Conservation (phyloP, 1,140 invertebrate genomes). For the Antheraea pernyi region DNA sequence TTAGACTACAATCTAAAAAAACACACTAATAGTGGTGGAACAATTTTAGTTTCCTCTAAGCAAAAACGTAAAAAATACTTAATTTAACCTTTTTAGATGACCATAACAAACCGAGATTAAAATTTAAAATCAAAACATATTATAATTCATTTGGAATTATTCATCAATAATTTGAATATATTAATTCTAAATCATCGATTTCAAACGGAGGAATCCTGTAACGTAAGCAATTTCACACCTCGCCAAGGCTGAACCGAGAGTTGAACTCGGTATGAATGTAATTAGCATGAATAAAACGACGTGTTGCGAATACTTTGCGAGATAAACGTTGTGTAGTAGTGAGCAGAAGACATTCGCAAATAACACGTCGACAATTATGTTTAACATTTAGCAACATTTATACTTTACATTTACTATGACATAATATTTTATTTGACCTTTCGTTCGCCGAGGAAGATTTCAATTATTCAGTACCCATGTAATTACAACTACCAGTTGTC, state of each 20-base stretch:
- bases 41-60: too few species aligned
- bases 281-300: slow-evolving; percentile 45
- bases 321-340: slow-evolving; percentile 23
- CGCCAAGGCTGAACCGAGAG: slow-evolving; percentile 33
- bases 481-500: background rate
- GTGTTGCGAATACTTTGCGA: slow-evolving; percentile 37
- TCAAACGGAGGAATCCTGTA: background rate
- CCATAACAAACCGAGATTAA: too few species aligned
- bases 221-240: slow-evolving; percentile 11
- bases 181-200: background rate
- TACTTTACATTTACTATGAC: background rate
- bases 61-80: too few species aligned
- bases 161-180: too few species aligned
- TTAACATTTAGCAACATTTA: too few species aligned
- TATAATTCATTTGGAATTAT: too few species aligned
- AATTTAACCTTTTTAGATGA: too few species aligned
- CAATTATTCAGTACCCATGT: background rate
- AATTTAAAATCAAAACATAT: too few species aligned
- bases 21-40: too few species aligned
- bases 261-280: slow-evolving; percentile 26
- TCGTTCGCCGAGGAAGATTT: background rate
- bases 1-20: too few species aligned
- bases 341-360: background rate
- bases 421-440: background rate
- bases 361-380: background rate